A percentile compares a stretch with the other conserved stretches of the same genome.
Evolutionary conservation across 2,888 invertebrate genomes (phyloP).

Genomic region (Craniophora ligustri): DNA sequence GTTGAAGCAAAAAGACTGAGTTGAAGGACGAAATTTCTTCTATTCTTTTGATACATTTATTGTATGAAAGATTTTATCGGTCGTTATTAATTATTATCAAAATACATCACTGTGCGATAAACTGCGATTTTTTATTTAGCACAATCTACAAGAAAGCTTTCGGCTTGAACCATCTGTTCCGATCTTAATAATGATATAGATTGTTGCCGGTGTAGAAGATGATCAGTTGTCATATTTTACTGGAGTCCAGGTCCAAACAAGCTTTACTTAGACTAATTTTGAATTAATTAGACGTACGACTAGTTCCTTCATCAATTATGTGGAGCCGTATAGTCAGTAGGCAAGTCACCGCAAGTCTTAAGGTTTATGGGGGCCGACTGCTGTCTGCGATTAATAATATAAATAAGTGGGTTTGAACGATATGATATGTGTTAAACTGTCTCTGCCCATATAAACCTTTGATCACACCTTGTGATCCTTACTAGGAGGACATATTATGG

Average conservation of each 20-base stretch:
- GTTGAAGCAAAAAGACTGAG: too few relatives aligned
- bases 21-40: too few relatives aligned
- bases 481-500: neutral
- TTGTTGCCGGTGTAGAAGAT: neutral
- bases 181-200: neutral
- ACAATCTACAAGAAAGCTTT: too few relatives aligned
- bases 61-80: too few relatives aligned
- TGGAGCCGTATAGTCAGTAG: neutral
- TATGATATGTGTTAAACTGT: too few relatives aligned
- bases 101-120: too few relatives aligned
- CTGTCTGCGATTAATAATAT: conserved; percentile 23
- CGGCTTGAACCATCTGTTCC: neutral
- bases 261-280: conserved; percentile 4
- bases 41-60: too few relatives aligned
- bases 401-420: conserved; percentile 13
- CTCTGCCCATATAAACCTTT: too few relatives aligned
- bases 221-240: conserved; percentile 4
- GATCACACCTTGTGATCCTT: neutral
- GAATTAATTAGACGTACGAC: conserved; percentile 18
- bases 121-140: too few relatives aligned
- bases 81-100: too few relatives aligned
- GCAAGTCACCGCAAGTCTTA: too few relatives aligned
- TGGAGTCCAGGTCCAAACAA: neutral
- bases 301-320: conserved; percentile 7
- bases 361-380: conserved; percentile 36